Conservation (phyloP, 2,797 vertebrate species). For the Pipistrellus nathusii region DNA sequence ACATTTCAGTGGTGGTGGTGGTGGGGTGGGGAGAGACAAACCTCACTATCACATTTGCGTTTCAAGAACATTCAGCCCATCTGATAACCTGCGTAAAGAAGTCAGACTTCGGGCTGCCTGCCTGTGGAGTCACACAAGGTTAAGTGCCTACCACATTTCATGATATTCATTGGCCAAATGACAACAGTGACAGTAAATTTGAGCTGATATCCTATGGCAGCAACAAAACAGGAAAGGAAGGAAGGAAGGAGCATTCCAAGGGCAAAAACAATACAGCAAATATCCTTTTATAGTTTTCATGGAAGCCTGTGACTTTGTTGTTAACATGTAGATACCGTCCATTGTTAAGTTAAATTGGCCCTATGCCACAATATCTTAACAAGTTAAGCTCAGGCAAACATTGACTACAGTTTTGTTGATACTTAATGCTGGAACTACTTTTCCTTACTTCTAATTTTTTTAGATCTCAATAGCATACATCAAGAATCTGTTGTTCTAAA, state of each 20-base stretch:
- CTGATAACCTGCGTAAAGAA: conserved; percentile 45
- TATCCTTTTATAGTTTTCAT: conserved; percentile 65
- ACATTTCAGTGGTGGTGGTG: not conserved
- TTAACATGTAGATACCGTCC: not conserved
- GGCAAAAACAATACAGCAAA: conserved; percentile 70
- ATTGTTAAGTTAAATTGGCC: conserved; percentile 63
- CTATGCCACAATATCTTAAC: conserved; percentile 14
- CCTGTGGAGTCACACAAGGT: not conserved
- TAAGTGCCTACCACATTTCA: conserved; percentile 58
- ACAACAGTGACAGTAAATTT: conserved; percentile 77
- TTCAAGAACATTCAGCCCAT: conserved; percentile 47
- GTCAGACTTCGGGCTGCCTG: conserved; percentile 29
- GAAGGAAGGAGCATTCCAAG: conserved; percentile 74
- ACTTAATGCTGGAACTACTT: not conserved
- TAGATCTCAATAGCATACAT: not conserved
- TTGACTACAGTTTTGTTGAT: conserved; percentile 41
- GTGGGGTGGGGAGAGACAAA: not conserved
- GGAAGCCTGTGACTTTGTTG: conserved; percentile 38
- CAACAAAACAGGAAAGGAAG: conserved; percentile 80
- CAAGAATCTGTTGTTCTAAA: conserved; percentile 19
- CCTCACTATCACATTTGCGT: conserved; percentile 1
- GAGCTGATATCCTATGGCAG: conserved; percentile 70
- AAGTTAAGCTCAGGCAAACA: conserved; percentile 9
- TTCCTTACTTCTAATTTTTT: conserved; percentile 26
- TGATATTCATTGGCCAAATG: conserved; percentile 63